Conservation (phyloP, 2,888 invertebrate species). For the Selenia dentaria region DNA sequence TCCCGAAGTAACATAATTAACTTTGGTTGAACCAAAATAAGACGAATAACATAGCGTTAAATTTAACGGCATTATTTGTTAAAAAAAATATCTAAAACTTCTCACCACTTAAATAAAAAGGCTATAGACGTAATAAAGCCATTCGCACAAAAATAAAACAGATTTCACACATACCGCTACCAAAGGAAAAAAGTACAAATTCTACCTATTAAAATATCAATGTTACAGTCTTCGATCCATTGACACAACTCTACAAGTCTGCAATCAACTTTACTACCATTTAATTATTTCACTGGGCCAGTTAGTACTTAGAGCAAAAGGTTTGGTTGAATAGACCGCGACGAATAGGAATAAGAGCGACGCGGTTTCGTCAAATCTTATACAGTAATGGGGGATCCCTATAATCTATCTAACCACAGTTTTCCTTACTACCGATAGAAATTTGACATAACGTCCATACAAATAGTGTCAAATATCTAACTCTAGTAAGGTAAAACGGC, state of each 20-base stretch:
- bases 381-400: too few relatives aligned
- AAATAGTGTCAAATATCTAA: too few relatives aligned
- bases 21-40: too few relatives aligned
- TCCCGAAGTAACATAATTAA: too few relatives aligned
- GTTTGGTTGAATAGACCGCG: constrained; percentile 1
- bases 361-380: too few relatives aligned
- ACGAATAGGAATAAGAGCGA: background rate
- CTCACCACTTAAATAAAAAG: background rate
- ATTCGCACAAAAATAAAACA: constrained; percentile 14
- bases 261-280: constrained; percentile 21
- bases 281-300: constrained; percentile 21
- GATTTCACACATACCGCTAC: constrained; percentile 8
- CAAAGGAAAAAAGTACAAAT: constrained; percentile 4
- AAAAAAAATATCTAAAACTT: too few relatives aligned
- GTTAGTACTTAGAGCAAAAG: constrained; percentile 18
- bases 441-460: too few relatives aligned
- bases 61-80: too few relatives aligned
- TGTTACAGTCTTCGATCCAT: constrained; percentile 11
- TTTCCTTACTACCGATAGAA: too few relatives aligned
- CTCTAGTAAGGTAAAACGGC: too few relatives aligned
- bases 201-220: constrained; percentile 4
- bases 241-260: constrained; percentile 11
- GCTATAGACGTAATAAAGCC: constrained; percentile 5
- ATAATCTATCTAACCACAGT: too few relatives aligned
- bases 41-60: too few relatives aligned